These are phyloP conservation scores for Pachyramphus minor DNA, from an alignment of 2,113 vertebrate genomes.

Conservation along the genomic window DNA sequence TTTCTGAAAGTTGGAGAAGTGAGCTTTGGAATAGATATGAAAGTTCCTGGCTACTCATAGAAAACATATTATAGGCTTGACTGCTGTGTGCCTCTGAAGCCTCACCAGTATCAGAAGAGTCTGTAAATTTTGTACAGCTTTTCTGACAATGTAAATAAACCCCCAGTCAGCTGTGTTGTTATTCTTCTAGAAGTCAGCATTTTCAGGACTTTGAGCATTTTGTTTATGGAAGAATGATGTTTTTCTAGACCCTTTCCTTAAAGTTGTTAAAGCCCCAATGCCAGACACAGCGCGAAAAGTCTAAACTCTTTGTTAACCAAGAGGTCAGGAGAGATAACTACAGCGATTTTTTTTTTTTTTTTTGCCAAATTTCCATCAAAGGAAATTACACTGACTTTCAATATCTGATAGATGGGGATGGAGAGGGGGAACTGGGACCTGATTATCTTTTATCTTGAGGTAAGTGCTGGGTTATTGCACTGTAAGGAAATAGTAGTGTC, in stretches of 20 bases:
- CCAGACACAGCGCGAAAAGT: background rate
- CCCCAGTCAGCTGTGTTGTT: background rate
- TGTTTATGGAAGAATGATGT: background rate
- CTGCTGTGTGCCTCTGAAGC: background rate
- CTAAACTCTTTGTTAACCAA: background rate
- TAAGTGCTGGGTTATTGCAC: background rate
- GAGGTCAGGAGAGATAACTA: background rate
- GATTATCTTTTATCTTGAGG: background rate
- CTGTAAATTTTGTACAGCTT: background rate
- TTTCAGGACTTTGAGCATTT: background rate
- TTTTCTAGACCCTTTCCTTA: background rate
- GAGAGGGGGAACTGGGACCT: background rate
- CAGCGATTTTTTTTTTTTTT: background rate
- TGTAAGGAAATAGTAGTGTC: background rate
- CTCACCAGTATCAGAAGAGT: background rate
- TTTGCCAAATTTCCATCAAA: rapidly evolving
- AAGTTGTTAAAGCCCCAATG: background rate
- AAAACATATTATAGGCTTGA: background rate
- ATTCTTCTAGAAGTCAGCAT: background rate
- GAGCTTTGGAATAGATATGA: background rate
- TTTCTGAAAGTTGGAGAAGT: background rate
- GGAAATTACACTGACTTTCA: background rate
- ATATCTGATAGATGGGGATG: background rate
- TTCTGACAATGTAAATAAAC: background rate
- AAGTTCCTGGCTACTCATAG: background rate